These are phyloP conservation scores for Takifugu ocellatus DNA, from an alignment of 2,797 vertebrate species.

Conservation along the genomic window DNA sequence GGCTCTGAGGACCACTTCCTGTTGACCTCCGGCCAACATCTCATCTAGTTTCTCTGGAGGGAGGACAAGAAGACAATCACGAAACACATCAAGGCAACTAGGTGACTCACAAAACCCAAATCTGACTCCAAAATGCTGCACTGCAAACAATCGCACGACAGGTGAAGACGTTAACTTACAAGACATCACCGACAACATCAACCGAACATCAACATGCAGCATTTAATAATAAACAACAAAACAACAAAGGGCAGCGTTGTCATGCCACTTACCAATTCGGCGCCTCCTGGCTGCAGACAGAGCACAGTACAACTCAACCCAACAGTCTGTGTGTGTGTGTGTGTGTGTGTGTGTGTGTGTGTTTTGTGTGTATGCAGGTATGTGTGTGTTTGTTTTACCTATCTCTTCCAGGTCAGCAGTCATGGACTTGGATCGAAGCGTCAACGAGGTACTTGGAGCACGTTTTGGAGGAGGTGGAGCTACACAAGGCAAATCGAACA, in stretches of 20 bases:
- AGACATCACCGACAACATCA: not conserved
- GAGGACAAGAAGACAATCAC: not conserved
- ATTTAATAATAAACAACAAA: constrained; percentile 10
- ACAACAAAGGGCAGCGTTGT: not conserved
- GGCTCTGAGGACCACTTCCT: constrained; percentile 84
- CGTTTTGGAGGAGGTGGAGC: constrained; percentile 95
- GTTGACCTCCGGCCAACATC: constrained; percentile 80
- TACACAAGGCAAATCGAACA: constrained; percentile 61
- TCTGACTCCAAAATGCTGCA: too few species aligned
- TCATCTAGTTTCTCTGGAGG: constrained; percentile 92
- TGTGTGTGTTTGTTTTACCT: constrained; percentile 61
- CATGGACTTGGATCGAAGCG: constrained; percentile 97
- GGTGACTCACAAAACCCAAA: too few species aligned
- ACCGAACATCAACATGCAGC: not conserved
- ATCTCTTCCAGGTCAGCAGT: constrained; percentile 93
- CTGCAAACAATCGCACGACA: too few species aligned
- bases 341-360: constrained; percentile 15
- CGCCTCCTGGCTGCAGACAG: constrained; percentile 70
- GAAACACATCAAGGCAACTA: not conserved
- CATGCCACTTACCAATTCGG: constrained; percentile 65
- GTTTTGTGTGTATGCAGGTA: constrained; percentile 23
- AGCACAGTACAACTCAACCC: constrained; percentile 54
- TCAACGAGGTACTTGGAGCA: constrained; percentile 94
- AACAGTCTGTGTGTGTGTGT: constrained; percentile 10
- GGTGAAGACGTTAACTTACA: not conserved